These are phyloP conservation scores for Heterodera filipjevi DNA, from an alignment of 2,888 invertebrate genomes.

Conservation along the genomic window DNA sequence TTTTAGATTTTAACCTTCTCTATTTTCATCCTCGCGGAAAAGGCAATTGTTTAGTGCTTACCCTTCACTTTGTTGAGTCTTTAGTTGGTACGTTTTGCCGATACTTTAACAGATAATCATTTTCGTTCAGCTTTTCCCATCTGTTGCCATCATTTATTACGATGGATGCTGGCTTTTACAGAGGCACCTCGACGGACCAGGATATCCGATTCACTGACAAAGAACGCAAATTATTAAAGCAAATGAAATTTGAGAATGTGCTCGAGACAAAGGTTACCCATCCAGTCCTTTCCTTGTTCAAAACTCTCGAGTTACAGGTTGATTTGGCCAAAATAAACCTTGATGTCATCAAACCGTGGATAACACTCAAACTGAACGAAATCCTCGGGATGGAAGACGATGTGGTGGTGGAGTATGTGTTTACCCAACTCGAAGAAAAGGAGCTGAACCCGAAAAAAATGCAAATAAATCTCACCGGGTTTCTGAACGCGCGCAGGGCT, in stretches of 20 bases:
- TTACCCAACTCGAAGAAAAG: constrained; percentile 91
- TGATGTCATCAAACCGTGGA: constrained; percentile 98
- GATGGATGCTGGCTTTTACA: constrained; percentile 61
- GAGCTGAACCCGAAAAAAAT: constrained; percentile 71
- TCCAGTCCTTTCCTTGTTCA: not conserved
- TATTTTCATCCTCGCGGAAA: not conserved
- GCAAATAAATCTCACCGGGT: constrained; percentile 99
- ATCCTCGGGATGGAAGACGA: constrained; percentile 97
- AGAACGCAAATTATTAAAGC: constrained; percentile 96
- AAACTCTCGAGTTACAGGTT: constrained; percentile 72
- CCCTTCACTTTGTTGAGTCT: not conserved
- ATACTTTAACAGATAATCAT: not conserved
- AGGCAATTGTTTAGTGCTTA: not conserved
- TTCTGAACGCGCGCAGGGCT: constrained; percentile 95
- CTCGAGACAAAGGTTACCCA: constrained; percentile 81
- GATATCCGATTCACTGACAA: constrained; percentile 99
- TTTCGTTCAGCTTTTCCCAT: not conserved
- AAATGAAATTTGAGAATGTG: constrained; percentile 95
- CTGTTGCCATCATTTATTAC: not conserved
- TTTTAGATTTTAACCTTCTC: constrained; percentile 4
- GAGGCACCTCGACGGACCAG: constrained; percentile 94
- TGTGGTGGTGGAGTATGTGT: constrained; percentile 81
- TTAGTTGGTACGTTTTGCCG: not conserved
- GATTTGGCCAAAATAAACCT: constrained; percentile 97
- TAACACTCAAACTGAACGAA: constrained; percentile 92